These are phyloP conservation scores for Pontoporia blainvillei DNA, from an alignment of 2,113 vertebrate genomes.

Conservation along the genomic window DNA sequence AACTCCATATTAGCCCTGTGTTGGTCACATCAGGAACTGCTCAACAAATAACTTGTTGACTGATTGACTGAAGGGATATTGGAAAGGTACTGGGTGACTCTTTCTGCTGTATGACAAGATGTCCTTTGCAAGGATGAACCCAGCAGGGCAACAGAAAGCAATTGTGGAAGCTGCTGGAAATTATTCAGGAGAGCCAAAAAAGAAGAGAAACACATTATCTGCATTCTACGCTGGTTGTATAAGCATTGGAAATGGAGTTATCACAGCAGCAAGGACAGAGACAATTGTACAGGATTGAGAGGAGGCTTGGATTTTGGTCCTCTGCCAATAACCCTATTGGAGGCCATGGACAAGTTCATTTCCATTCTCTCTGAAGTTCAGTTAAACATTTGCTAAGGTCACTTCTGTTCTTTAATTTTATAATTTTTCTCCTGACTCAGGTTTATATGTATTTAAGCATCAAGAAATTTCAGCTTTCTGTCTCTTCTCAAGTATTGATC, in stretches of 20 bases:
- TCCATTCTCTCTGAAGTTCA: background rate
- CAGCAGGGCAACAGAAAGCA: conserved; percentile 33
- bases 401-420: conserved; percentile 20
- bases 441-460: background rate
- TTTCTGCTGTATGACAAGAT: conserved; percentile 51
- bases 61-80: conserved; percentile 42
- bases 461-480: background rate
- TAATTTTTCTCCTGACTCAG: background rate
- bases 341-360: background rate
- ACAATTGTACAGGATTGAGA: background rate
- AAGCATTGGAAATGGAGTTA: background rate
- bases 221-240: background rate
- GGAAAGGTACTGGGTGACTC: conserved; percentile 19
- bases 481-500: background rate
- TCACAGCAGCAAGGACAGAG: background rate
- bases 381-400: background rate
- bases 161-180: conserved; percentile 31
- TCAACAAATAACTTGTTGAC: conserved; percentile 57
- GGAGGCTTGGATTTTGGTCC: background rate
- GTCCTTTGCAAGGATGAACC: conserved; percentile 50
- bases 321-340: background rate
- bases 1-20: conserved; percentile 32
- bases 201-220: conserved; percentile 15
- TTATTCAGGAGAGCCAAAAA: conserved; percentile 39
- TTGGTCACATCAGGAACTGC: conserved; percentile 37